Conservation (phyloP, 35 echinoderm and acorn worm genomes). For the Hemicentrotus pulcherrimus region DNA sequence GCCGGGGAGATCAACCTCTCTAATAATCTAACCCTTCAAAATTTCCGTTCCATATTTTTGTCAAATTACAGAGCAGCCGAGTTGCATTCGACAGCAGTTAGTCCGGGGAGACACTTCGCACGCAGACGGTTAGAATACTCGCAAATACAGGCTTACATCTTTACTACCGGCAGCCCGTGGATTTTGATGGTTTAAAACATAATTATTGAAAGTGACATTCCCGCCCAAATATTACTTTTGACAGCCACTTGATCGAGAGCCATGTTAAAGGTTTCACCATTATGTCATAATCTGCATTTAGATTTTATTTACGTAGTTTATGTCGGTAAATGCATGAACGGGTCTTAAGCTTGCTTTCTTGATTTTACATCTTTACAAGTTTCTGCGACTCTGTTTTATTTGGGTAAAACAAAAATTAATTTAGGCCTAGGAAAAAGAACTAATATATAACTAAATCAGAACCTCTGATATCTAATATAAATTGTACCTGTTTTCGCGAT, state of each 20-base stretch:
- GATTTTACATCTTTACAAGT: not conserved
- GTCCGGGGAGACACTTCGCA: not conserved
- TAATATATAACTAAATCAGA: too few species aligned
- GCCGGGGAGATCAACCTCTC: not conserved
- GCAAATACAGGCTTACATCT: not conserved
- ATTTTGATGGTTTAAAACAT: not conserved
- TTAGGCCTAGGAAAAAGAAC: too few species aligned
- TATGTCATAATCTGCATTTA: not conserved
- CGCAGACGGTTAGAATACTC: not conserved
- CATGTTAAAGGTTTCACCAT: not conserved
- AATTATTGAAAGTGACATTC: not conserved
- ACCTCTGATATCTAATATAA: too few species aligned
- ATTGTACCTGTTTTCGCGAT: too few species aligned
- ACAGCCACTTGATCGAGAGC: not conserved
- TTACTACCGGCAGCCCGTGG: too few species aligned
- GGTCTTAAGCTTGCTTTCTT: not conserved
- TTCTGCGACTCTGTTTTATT: not conserved
- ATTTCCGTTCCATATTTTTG: slow-evolving; percentile 14
- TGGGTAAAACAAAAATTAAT: not conserved
- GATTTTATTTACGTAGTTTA: not conserved
- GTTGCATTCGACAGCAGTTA: not conserved
- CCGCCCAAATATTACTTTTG: not conserved
- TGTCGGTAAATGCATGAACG: not conserved
- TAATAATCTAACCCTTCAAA: not conserved
- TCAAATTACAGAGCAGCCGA: not conserved